phyloP scores from a whole-genome alignment of 1,140 invertebrate species.

The Brachionus plicatilis region DNA sequence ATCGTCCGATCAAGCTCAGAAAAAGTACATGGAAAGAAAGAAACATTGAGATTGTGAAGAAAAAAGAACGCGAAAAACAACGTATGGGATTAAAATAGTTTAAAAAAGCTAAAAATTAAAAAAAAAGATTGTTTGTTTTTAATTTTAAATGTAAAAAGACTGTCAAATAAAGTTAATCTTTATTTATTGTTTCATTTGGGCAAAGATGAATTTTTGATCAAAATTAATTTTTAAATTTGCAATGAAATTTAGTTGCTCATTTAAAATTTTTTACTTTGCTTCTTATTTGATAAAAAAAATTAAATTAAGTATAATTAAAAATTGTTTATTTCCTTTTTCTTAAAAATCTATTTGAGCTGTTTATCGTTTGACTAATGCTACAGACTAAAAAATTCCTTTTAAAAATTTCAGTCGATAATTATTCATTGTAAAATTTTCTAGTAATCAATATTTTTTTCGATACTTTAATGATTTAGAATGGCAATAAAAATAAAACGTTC shows the following conservation, averaged over 20 bases:
- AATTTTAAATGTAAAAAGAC: not conserved
- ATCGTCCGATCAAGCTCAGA: conserved; percentile 89
- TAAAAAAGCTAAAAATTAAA: not conserved
- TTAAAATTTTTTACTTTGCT: no score
- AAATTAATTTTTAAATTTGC: no score
- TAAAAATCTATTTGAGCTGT: not conserved
- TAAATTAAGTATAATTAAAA: not conserved
- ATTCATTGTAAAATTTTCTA: no score
- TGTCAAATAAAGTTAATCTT: not conserved
- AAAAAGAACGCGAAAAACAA: conserved; percentile 84
- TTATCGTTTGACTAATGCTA: no score
- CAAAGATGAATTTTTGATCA: no score
- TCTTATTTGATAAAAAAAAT: not conserved
- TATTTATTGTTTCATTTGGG: not conserved
- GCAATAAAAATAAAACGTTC: no score
- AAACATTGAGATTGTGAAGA: conserved; percentile 82
- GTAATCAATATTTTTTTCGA: no score
- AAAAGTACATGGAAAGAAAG: conserved; percentile 94
- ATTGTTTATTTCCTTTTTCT: not conserved
- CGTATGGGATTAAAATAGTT: conserved; percentile 51
- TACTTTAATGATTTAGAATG: no score
- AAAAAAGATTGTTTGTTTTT: not conserved
- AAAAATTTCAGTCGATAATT: no score
- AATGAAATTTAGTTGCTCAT: no score
- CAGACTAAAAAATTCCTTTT: no score